Evolutionary conservation across 2,888 invertebrate species (phyloP).

Genomic region (Drosophila mayaguana): DNA sequence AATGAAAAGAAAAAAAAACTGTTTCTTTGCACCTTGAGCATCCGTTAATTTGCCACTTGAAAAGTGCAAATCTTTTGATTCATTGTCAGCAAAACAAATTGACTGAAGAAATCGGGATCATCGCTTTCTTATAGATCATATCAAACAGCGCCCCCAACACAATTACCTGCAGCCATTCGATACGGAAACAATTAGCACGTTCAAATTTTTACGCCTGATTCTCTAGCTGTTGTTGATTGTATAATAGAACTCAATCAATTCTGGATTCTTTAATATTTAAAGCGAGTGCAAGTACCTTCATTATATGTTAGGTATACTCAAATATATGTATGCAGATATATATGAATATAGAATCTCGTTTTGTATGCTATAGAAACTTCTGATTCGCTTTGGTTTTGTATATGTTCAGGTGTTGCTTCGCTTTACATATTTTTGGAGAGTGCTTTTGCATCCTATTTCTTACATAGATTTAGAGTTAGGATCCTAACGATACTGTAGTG

Average conservation of each 20-base stretch:
- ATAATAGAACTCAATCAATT: neutral
- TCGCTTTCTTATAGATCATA: constrained; percentile 6
- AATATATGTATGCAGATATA: neutral
- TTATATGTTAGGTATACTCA: neutral
- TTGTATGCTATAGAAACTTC: too few relatives aligned
- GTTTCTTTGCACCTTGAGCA: constrained; percentile 57
- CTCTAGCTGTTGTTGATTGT: neutral
- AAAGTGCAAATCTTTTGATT: constrained; percentile 53
- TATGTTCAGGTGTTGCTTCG: too few relatives aligned
- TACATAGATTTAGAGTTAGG: too few relatives aligned
- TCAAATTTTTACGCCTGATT: constrained; percentile 9
- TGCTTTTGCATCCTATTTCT: too few relatives aligned
- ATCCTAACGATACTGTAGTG: too few relatives aligned
- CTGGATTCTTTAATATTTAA: neutral
- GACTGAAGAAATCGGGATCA: constrained; percentile 27
- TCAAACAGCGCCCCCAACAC: neutral
- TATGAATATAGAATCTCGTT: too few relatives aligned
- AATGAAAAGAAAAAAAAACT: constrained; percentile 64
- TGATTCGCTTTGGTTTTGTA: too few relatives aligned
- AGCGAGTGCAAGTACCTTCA: neutral
- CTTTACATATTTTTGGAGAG: too few relatives aligned
- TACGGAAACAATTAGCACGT: constrained; percentile 15
- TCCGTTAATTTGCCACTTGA: constrained; percentile 62
- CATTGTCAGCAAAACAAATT: constrained; percentile 23
- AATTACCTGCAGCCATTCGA: constrained; percentile 7